A percentile compares a stretch with the other conserved stretches of the same genome.
These are phyloP conservation scores for Temnothorax ravouxi DNA, from an alignment of 2,888 invertebrate genomes.

Conservation along the genomic window DNA sequence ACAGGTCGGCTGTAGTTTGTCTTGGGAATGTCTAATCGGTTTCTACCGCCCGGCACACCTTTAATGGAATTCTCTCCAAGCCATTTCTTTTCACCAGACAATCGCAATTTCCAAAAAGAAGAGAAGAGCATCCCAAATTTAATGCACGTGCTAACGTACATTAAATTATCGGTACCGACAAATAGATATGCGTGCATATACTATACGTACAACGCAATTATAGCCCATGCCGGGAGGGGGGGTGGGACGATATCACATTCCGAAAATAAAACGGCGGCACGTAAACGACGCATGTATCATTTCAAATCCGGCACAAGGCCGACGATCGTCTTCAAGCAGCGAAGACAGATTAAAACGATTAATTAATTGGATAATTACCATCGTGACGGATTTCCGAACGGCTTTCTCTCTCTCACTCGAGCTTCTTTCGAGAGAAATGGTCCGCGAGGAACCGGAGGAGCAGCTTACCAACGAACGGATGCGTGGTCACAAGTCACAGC, in stretches of 20 bases:
- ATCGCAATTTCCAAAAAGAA: neutral
- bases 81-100: too few relatives aligned
- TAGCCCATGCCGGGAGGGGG: neutral
- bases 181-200: neutral
- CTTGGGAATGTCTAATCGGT: neutral
- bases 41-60: neutral
- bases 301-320: neutral
- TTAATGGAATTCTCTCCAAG: too few relatives aligned
- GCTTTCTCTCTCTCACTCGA: neutral
- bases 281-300: neutral
- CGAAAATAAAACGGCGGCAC: neutral
- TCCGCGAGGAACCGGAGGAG: neutral
- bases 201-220: neutral
- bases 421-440: neutral
- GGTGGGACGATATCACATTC: neutral
- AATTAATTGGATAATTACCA: slow-evolving; percentile 36
- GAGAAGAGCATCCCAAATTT: neutral
- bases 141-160: too few relatives aligned
- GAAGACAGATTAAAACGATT: neutral
- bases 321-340: neutral
- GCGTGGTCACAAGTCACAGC: neutral
- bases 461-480: neutral
- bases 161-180: neutral
- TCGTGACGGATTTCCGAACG: neutral
- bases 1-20: neutral